Evolutionary conservation across 2,113 vertebrate species (phyloP).

Genomic region (Gadus chalcogrammus): DNA sequence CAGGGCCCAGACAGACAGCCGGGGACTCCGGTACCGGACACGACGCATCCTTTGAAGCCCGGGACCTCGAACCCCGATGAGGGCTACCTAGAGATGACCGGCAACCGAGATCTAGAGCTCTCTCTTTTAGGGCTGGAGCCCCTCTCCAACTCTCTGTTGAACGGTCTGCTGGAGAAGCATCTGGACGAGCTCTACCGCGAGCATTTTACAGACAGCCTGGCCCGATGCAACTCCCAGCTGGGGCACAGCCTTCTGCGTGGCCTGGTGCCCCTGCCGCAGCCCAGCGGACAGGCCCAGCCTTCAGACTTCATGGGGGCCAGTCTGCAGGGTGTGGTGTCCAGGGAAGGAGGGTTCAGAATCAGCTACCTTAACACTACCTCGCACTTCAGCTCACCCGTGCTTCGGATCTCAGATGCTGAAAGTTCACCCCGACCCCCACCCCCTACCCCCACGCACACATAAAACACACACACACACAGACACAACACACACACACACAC

Average conservation of each 20-base stretch:
- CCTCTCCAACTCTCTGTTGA: constrained; percentile 83
- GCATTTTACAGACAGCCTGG: constrained; percentile 82
- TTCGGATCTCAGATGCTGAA: constrained; percentile 78
- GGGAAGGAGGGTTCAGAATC: constrained; percentile 53
- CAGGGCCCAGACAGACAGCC: not conserved
- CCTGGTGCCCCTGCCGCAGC: constrained; percentile 71
- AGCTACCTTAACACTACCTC: constrained; percentile 67
- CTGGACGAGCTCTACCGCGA: constrained; percentile 86
- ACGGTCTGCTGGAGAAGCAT: constrained; percentile 82
- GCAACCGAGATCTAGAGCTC: constrained; percentile 44
- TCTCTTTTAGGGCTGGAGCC: constrained; percentile 62
- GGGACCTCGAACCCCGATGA: constrained; percentile 41
- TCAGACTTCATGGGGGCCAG: constrained; percentile 64
- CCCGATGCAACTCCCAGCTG: constrained; percentile 74
- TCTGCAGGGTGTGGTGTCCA: constrained; percentile 45
- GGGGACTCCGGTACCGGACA: constrained; percentile 9
- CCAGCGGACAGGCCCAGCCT: constrained; percentile 58
- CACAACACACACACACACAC: not conserved
- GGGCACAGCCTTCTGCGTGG: constrained; percentile 72
- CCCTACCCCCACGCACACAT: not conserved
- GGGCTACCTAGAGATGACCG: constrained; percentile 65
- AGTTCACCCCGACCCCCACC: not conserved
- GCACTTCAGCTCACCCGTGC: constrained; percentile 79
- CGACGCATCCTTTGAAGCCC: not conserved
- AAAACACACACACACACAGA: not conserved